Evolutionary conservation across 2,888 invertebrate species (phyloP).

Genomic region (Eupithecia subumbrata): DNA sequence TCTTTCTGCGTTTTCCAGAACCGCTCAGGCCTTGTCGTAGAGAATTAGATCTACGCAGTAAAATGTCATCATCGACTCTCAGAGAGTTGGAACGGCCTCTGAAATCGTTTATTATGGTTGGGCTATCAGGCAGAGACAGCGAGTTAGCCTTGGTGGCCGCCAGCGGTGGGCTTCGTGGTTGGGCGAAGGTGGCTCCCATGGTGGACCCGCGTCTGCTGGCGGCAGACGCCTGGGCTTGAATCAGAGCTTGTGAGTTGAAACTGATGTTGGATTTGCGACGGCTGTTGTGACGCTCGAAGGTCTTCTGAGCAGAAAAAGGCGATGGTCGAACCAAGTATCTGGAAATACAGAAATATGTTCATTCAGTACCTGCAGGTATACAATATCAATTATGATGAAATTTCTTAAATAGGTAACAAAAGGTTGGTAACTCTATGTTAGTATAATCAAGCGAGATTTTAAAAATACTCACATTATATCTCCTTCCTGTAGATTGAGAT

Average conservation of each 20-base stretch:
- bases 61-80: constrained; percentile 93
- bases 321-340: constrained; percentile 97
- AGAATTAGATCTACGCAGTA: constrained; percentile 92
- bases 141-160: constrained; percentile 94
- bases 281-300: constrained; percentile 96
- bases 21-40: constrained; percentile 91
- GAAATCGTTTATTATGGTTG: constrained; percentile 91
- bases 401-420: not conserved
- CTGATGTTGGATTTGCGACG: constrained; percentile 95
- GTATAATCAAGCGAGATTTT: not conserved
- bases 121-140: constrained; percentile 94
- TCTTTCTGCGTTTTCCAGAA: constrained; percentile 89
- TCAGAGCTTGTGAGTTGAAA: constrained; percentile 92
- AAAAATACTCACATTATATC: constrained; percentile 92
- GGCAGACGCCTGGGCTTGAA: constrained; percentile 73
- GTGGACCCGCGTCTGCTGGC: constrained; percentile 89
- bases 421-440: not conserved
- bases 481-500: constrained; percentile 96
- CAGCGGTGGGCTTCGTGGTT: constrained; percentile 89
- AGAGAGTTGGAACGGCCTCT: constrained; percentile 94
- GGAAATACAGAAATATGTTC: constrained; percentile 48
- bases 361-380: constrained; percentile 31
- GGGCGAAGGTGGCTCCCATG: constrained; percentile 86
- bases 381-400: not conserved
- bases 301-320: constrained; percentile 97